phyloP scores from a whole-genome alignment of 2,797 vertebrate species.

The Sebastes hubbsi region DNA sequence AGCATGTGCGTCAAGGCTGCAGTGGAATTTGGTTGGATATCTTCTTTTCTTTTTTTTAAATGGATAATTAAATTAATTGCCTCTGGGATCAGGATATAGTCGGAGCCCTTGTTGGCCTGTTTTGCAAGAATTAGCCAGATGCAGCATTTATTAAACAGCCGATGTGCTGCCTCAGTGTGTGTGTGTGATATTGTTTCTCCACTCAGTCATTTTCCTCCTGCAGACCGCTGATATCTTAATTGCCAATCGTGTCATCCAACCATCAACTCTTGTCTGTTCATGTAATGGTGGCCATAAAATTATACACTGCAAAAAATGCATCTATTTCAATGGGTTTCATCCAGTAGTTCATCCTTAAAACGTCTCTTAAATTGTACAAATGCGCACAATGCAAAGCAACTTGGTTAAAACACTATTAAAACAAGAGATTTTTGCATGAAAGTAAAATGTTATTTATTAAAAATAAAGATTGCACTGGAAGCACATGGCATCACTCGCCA shows the following conservation, averaged over 20 bases:
- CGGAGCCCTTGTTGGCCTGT: background rate
- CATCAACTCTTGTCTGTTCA: background rate
- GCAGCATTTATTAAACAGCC: background rate
- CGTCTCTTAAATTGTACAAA: background rate
- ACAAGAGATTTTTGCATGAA: background rate
- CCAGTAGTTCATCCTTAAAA: background rate
- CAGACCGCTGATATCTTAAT: conserved; percentile 34
- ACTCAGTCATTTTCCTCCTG: conserved; percentile 1
- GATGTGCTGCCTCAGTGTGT: background rate
- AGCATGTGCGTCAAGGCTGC: background rate
- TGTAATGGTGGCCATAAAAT: background rate
- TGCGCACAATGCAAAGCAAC: background rate
- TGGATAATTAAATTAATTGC: conserved; percentile 39
- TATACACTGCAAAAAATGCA: background rate
- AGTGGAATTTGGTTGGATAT: background rate
- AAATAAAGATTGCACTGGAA: background rate
- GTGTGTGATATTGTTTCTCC: background rate
- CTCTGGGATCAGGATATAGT: conserved; percentile 22
- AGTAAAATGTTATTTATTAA: background rate
- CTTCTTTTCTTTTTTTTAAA: background rate
- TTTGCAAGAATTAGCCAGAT: background rate
- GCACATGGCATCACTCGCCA: background rate
- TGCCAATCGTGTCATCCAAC: conserved; percentile 21
- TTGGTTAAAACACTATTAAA: background rate
- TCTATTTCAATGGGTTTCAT: background rate